Base-by-base conservation (phyloP, 2,888 invertebrate genomes). In the Drosophila pseudotakahashii region DNA sequence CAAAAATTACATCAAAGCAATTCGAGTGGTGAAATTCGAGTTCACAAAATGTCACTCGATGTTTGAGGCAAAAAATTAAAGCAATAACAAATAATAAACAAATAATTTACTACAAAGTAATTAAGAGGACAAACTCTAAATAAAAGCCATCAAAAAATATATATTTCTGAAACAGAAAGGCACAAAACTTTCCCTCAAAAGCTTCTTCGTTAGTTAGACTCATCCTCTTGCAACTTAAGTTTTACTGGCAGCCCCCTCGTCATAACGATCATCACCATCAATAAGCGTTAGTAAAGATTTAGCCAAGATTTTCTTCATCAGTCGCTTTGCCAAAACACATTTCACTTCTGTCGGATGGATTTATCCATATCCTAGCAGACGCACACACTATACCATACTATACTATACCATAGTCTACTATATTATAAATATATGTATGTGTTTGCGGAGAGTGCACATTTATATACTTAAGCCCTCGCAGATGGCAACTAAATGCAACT, bases 401-500 rank as follows among this genome's bases (percentile, higher is more conserved):
- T 41, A 30, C 30, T 23, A 3, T 23, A 23, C 14, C 14, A 14
- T n/a, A 14, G 14, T 10, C 14, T 16, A 41, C 41, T 41, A 10
- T 16, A 41, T 13, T 13, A 16, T 42, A 19, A 16, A 32, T 19
- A 13, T 66, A 45, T 36, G 52, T 16, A 45, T 41, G 52, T 16
- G 41, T 42, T 44, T 36, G 60, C 10, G 39, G 36, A 19, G 39
- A 37, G 34, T 68, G 47, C 47, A 62, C 53, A 67, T 69, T 36
- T 54, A 57, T 54, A 59, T 61, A 69, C 68, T 83, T 62, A 63
- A 63, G 62, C 62, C 62, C 62, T 62, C 6, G 41, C 62, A 63
- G 62, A 63, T 63, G 62, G 64, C 47, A 67, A 73, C 60, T 78
- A 76, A 73, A 75, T 64, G 77, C 55, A 59, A 68, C 66, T 68